Evolutionary conservation across 2,888 invertebrate species (phyloP), one percentile per base, ranked within the genome.

Genomic region (Tolmerus cingulatus): DNA sequence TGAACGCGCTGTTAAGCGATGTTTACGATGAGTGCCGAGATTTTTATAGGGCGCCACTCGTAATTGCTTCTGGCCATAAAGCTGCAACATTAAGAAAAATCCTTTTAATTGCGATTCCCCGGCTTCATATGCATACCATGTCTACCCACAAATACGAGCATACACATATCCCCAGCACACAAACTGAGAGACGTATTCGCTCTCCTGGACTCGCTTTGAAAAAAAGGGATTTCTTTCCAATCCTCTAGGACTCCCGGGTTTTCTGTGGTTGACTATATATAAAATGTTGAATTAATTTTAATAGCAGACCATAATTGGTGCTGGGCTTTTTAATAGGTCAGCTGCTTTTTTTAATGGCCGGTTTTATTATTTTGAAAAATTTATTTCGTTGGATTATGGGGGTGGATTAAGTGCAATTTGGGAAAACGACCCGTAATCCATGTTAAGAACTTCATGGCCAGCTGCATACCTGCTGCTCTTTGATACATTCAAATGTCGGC

Each of bases 1-100:
- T 78, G 78, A 78, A 78, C 43, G 78, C 78, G 7, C 78, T 66
- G n/a, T 78, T 78, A 78, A 78, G 78, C 43, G 43, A 43, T 78
- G 78, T 78, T 78, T 78, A 43, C 78, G 78, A 46, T 43, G 78
- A 78, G 43, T 78, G 40, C 40, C 40, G 78, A 40, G 78, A 40
- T 78, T 78, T 78, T 78, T 77, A 77, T 77, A 30, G 74, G 30
- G 27, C 37, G n/a, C 34, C 37, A 74, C 76, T 76, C 30, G 66
- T 66, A 66, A 66, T 66, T 66, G 66, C 66, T 37, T 34, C n/a
- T 76, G 76, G 76, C 34, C 76, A 37, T 76, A 34, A 76, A 76
- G 34, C 76, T 76, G 76, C n/a, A 76, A 34, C 76, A 76, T 76
- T 76, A 76, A 76, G 76, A 76, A 76, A 76, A 76, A 76, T 76